Percentiles rank a stretch among this genome's conserved stretches.
phyloP scores from a whole-genome alignment of 1,140 invertebrate species.

The Zaprionus lachaisei region DNA sequence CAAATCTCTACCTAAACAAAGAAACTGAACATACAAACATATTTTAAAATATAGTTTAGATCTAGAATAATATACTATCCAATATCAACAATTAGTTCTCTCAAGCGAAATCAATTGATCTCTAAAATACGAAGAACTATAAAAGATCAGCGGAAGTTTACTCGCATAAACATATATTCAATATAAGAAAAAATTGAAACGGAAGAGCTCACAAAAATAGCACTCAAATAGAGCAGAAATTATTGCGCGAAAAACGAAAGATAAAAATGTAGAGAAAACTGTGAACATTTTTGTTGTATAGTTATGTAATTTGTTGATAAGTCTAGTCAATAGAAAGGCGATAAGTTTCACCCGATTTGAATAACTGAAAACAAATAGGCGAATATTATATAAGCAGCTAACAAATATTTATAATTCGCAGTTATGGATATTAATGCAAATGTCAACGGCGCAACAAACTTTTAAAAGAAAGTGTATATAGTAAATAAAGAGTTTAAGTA shows the following conservation, averaged over 20 bases:
- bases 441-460: conserved; percentile 11
- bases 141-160: conserved; percentile 1
- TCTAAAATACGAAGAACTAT: not conserved
- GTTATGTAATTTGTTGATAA: conserved; percentile 19
- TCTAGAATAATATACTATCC: not conserved
- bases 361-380: conserved; percentile 3
- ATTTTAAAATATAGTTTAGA: too few species aligned
- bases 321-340: not conserved
- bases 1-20: too few species aligned
- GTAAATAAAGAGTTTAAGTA: not conserved
- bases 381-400: conserved; percentile 11
- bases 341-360: conserved; percentile 31
- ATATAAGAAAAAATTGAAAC: not conserved
- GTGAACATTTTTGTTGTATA: not conserved
- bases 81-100: not conserved
- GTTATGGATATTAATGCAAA: conserved; percentile 22
- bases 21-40: too few species aligned
- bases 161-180: not conserved
- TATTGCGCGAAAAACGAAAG: conserved; percentile 7
- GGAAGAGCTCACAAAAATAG: conserved; percentile 38
- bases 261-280: conserved; percentile 4
- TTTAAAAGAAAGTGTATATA: not conserved
- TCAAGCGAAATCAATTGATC: conserved; percentile 4
- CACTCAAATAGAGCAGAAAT: conserved; percentile 53
- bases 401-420: conserved; percentile 27